Base-by-base conservation (phyloP, 1,140 invertebrate genomes). In the honey bee (Apis mellifera) region DNA sequence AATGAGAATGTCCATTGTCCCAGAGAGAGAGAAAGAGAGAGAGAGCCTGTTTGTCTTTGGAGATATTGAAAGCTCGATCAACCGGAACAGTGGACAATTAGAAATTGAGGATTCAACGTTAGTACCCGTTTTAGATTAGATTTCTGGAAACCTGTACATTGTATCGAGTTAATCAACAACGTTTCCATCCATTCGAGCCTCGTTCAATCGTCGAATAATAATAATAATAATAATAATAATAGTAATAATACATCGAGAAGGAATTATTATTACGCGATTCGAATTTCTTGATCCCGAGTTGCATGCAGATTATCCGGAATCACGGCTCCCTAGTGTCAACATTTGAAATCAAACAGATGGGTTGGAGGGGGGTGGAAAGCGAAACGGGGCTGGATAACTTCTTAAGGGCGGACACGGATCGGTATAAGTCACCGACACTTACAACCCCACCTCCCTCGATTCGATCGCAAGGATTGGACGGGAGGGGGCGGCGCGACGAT, bases 1-100 rank as follows among this genome's bases (percentile, higher is more conserved):
- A 65, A 59, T 11, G 65, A 69, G 54, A 69, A 32, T 42, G 52
- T 55, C 75, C 21, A 32, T 32, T 52, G 48, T 19, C 12, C 4
- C 32, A 7, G 26, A 17, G 52, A 50, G 62, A 66, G 52, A 50
- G 62, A 66, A 2, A 26, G 26, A 26, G 26, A 26, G 26, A 26
- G 26, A 54, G 26, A n/a, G 11, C 1, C 11, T 42, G 62, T 77
- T 72, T 66, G 50, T 77, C 75, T 54, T 55, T 13, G 48, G 13
- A 50, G 66, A 69, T 69, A 69, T 69, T 69, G 32, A 23, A 69
- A 23, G 66, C 15, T 52, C 48, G 21, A 69, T 52, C 32, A 26
- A 5, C 5, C 32, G 12, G 9, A 62, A 62, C 2, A 12, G 12
- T 23, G 48, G 21, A 17, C 32, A 42, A 42, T 42, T 42, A 42